Conservation (phyloP, 2,113 vertebrate species). For the Argyrosomus japonicus region DNA sequence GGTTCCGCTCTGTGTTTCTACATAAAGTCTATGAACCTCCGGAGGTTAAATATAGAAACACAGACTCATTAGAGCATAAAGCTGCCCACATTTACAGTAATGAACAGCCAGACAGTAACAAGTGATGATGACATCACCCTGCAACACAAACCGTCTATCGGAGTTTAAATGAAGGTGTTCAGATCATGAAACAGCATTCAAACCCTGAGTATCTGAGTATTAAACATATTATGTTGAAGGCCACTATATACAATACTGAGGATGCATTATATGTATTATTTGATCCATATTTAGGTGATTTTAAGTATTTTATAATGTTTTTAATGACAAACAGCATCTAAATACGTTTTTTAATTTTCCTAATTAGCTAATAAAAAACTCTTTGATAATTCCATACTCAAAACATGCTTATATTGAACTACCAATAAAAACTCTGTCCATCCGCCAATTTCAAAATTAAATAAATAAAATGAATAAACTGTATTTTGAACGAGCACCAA, state of each 20-base stretch:
- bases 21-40: neutral
- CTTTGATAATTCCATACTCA: neutral
- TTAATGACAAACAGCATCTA: constrained; percentile 1
- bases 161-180: constrained; percentile 2
- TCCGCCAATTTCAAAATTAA: neutral
- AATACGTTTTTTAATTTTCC: neutral
- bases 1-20: neutral
- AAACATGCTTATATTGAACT: neutral
- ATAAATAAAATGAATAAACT: neutral
- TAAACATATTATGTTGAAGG: neutral
- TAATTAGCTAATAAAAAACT: neutral
- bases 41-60: constrained; percentile 52
- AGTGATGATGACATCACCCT: constrained; percentile 9
- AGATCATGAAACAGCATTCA: neutral
- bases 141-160: neutral
- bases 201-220: neutral
- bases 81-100: constrained; percentile 35
- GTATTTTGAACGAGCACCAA: neutral
- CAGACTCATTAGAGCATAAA: constrained; percentile 49
- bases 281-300: neutral
- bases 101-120: constrained; percentile 51
- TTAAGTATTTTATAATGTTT: neutral
- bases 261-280: neutral
- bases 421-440: neutral
- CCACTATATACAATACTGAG: neutral